Conservation (phyloP, 1,140 invertebrate genomes). For the Leptopilina clavipes region DNA sequence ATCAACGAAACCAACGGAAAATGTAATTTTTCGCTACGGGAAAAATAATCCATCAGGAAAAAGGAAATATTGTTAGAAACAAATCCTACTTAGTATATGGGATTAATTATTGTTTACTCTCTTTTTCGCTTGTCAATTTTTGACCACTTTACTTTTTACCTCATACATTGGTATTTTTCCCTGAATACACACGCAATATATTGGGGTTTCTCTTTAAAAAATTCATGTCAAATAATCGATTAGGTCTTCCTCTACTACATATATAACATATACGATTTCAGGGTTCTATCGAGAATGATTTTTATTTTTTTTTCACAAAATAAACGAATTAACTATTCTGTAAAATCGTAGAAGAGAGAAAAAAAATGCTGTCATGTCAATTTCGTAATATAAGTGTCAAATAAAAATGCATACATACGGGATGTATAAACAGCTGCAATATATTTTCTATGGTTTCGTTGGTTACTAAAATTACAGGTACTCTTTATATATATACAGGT, state of each 20-base stretch:
- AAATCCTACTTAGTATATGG: too few relatives aligned
- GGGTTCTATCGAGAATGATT: constrained; percentile 49
- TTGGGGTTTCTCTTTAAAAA: constrained; percentile 56
- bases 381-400: too few relatives aligned
- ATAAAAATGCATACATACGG: background rate
- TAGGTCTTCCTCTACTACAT: constrained; percentile 54
- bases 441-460: background rate
- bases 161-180: constrained; percentile 42
- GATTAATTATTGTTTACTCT: constrained; percentile 58
- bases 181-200: constrained; percentile 52
- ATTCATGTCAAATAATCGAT: constrained; percentile 60
- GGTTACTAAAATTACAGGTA: constrained; percentile 10
- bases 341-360: background rate
- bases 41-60: too few relatives aligned
- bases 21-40: too few relatives aligned
- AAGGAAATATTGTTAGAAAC: too few relatives aligned
- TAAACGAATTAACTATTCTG: background rate
- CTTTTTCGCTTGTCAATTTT: constrained; percentile 48
- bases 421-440: constrained; percentile 6
- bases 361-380: background rate
- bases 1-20: too few relatives aligned
- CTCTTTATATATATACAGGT: constrained; percentile 2
- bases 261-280: constrained; percentile 54
- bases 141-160: constrained; percentile 54
- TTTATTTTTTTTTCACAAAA: background rate